Evolutionary conservation across 1,140 invertebrate species (phyloP), one percentile per base, ranked within the genome.

Genomic region (Plutomurus gul): DNA sequence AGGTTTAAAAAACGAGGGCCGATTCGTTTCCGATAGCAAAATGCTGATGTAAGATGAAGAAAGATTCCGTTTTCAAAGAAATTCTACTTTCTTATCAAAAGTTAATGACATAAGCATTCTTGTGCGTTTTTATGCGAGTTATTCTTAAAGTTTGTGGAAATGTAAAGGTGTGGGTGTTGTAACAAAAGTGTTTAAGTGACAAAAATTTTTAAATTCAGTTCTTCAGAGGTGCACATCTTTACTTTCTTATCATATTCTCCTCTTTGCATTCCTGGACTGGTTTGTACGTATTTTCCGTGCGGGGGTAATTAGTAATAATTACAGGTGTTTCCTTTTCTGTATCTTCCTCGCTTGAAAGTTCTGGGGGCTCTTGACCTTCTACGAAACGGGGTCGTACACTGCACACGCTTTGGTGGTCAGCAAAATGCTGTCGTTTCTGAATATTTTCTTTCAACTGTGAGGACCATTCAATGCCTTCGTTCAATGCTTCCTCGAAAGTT

Each of bases 401-500:
- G 39, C 79, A 81, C 18, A 77, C 39, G 6, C 43, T 30, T 5
- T 36, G 4, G 27, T 81, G 79, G 33, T 77, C 71, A 7, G 75
- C 13, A 8, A 47, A 30, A 8, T 47, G 33, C 10, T 77, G 25
- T 25, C 18, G 22, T 25, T 75, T n/a, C 33, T 81, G 79, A 1
- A 81, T 20, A 27, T 81, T 39, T 30, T 33, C 49, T 22, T 39
- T 43, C 39, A 75, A 18, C 20, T 79, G 56, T 3, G 78, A 73
- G 37, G 78, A 77, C 71, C 75, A 77, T 4, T 73, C 33, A 5
- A 72, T 39, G 30, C 20, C 36, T 37, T 37, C 37, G n/a, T 77
- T 10, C 27, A 77, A 7, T 10, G 39, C 76, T 74, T 77, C 40
- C 6, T 16, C 18, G 40, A 70, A 70, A n/a, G 79, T 65, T 25